These are phyloP conservation scores for Athalia circularis DNA, from an alignment of 2,888 invertebrate genomes.

Conservation along the genomic window DNA sequence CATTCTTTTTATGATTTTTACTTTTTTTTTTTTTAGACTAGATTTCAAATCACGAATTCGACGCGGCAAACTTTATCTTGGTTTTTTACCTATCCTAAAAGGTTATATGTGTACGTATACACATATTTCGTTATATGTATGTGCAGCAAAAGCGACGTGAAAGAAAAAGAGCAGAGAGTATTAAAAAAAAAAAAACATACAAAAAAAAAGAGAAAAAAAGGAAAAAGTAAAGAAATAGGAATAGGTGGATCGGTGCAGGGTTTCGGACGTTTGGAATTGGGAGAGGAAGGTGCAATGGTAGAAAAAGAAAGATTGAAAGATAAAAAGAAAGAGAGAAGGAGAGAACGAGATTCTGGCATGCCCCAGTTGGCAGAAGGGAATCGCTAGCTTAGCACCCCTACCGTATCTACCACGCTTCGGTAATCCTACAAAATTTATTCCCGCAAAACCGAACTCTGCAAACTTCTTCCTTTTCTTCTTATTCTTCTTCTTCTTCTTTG, in stretches of 20 bases:
- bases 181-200: no score
- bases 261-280: background rate
- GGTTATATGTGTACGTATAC: background rate
- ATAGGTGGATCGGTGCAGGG: background rate
- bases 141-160: no score
- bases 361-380: conserved; percentile 41
- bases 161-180: no score
- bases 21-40: no score
- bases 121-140: no score
- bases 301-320: conserved; percentile 9
- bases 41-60: no score
- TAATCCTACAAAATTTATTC: conserved; percentile 57
- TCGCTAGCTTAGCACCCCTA: conserved; percentile 41
- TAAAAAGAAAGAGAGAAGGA: background rate
- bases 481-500: background rate
- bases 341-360: conserved; percentile 19
- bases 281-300: conserved; percentile 5
- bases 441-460: conserved; percentile 51
- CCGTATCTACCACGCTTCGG: conserved; percentile 48
- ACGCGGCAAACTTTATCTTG: no score
- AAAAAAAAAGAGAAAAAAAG: no score
- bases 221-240: no score
- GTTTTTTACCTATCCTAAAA: background rate
- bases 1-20: no score
- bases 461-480: background rate